These are phyloP conservation scores for Pardosa pseudoannulata DNA, from an alignment of 2,888 invertebrate species.

Conservation along the genomic window DNA sequence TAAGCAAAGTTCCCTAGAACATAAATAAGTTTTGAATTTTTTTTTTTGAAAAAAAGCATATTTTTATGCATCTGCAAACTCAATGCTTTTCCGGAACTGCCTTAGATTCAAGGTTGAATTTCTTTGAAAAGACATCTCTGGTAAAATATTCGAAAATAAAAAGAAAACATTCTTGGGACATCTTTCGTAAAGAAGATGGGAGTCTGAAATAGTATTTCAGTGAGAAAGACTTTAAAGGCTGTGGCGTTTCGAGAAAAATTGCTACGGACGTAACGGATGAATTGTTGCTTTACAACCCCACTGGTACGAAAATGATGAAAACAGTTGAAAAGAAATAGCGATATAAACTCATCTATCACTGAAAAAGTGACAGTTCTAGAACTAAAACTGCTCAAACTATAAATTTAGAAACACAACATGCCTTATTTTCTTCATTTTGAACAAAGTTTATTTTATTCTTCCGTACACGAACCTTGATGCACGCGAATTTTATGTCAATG, in stretches of 20 bases:
- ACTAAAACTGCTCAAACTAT: slow-evolving; percentile 48
- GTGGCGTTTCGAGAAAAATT: not conserved
- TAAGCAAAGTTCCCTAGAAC: no score
- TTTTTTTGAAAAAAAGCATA: no score
- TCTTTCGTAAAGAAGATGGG: no score
- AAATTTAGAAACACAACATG: slow-evolving; percentile 31
- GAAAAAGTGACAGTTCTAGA: slow-evolving; percentile 40
- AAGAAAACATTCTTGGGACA: no score
- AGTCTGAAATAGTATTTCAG: no score
- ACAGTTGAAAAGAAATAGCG: slow-evolving; percentile 48
- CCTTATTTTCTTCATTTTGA: slow-evolving; percentile 23
- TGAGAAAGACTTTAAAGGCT: no score
- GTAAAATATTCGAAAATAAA: no score
- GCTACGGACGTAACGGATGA: slow-evolving; percentile 13
- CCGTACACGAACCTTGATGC: slow-evolving; percentile 2
- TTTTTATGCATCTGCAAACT: no score
- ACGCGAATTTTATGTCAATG: not conserved
- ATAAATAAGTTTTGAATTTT: no score
- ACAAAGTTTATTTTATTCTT: slow-evolving; percentile 25
- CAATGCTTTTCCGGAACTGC: no score
- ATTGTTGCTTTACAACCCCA: slow-evolving; percentile 32
- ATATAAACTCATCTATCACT: slow-evolving; percentile 42
- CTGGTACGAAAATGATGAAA: slow-evolving; percentile 36
- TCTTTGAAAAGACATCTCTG: no score
- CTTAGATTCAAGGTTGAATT: no score